Evolutionary conservation across 2,113 vertebrate genomes (phyloP).

Genomic region (Phalacrocorax carbo): DNA sequence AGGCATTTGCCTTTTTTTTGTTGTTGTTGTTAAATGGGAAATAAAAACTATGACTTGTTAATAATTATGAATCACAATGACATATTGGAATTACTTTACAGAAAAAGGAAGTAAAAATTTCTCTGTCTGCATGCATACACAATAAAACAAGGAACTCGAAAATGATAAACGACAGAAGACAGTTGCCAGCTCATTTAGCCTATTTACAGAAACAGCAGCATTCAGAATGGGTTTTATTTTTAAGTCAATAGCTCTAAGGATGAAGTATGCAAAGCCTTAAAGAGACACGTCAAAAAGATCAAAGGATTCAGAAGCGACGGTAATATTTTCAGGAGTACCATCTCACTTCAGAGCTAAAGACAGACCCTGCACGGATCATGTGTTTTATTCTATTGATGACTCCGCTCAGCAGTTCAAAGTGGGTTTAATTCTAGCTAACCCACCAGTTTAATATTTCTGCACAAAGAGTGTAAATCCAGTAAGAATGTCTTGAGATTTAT

Average conservation of each 20-base stretch:
- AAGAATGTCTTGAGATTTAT: slow-evolving; percentile 14
- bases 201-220: slow-evolving; percentile 42
- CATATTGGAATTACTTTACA: neutral
- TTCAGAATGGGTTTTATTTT: slow-evolving; percentile 24
- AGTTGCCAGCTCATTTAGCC: slow-evolving; percentile 39
- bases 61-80: neutral
- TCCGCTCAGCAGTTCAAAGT: neutral
- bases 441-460: neutral
- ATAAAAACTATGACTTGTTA: neutral
- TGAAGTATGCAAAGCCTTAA: slow-evolving; percentile 35
- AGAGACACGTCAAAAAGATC: slow-evolving; percentile 37
- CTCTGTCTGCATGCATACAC: neutral
- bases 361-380: neutral
- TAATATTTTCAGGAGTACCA: slow-evolving; percentile 27
- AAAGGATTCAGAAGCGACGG: neutral
- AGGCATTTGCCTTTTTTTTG: neutral
- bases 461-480: neutral
- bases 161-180: neutral
- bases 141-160: neutral
- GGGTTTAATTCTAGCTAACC: slow-evolving; percentile 10
- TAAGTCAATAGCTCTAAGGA: slow-evolving; percentile 43
- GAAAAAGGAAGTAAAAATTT: neutral
- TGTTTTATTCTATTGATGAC: neutral
- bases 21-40: neutral
- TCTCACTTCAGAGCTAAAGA: slow-evolving; percentile 26